phyloP scores from a whole-genome alignment of 2,113 vertebrate genomes.

The Dendrocopos noguchii region DNA sequence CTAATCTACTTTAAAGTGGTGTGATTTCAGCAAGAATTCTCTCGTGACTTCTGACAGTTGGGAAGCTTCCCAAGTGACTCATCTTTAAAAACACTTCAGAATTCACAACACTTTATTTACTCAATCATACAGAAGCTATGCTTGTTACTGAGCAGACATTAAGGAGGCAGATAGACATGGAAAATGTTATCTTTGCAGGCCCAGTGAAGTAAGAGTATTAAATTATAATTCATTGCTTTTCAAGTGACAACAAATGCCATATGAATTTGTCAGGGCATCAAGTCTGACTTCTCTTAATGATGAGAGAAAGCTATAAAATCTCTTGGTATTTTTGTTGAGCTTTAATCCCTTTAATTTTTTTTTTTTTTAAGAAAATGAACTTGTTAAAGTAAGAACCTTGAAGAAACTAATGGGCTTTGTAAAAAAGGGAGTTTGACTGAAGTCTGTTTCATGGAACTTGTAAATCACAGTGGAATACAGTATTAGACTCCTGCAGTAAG shows the following conservation, averaged over 20 bases:
- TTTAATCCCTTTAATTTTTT: not conserved
- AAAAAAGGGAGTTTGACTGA: not conserved
- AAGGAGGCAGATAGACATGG: not conserved
- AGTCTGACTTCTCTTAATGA: not conserved
- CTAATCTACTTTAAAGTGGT: not conserved
- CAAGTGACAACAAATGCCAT: constrained; percentile 3
- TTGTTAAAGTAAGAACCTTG: not conserved
- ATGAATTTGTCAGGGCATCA: not conserved
- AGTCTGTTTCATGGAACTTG: not conserved
- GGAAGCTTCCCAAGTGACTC: not conserved
- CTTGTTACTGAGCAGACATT: not conserved
- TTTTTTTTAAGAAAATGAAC: not conserved
- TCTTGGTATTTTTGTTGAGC: not conserved
- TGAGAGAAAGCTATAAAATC: constrained; percentile 2
- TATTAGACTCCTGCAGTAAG: not conserved
- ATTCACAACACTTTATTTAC: constrained; percentile 22
- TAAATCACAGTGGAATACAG: not conserved
- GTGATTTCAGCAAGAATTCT: not conserved
- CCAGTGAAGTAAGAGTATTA: not conserved
- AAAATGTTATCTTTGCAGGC: not conserved
- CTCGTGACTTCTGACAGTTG: not conserved
- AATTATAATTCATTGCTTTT: not conserved
- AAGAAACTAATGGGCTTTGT: not conserved
- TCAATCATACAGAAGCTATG: not conserved
- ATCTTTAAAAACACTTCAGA: not conserved